A percentile compares a stretch with the other conserved stretches of the same genome.
These are phyloP conservation scores for Potamilus streckersoni DNA, from an alignment of 1,140 invertebrate genomes.

Conservation along the genomic window DNA sequence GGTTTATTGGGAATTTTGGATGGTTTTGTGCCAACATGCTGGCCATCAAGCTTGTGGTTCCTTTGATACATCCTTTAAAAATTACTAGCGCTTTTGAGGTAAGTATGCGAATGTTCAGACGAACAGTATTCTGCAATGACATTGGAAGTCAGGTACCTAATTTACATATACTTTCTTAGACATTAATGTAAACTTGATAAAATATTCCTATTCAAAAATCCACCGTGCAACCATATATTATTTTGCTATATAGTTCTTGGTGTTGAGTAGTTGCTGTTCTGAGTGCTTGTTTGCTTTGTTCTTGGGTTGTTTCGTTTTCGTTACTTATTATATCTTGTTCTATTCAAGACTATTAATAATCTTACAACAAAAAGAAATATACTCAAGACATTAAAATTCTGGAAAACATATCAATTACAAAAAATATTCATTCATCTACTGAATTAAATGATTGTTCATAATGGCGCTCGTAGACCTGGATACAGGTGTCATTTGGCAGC, in stretches of 20 bases:
- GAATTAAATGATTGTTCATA: no score
- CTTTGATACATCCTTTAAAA: constrained; percentile 62
- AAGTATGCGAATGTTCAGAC: constrained; percentile 1
- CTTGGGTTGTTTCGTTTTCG: no score
- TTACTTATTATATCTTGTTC: no score
- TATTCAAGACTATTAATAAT: no score
- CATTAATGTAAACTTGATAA: background rate
- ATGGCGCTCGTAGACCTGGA: no score
- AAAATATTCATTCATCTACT: no score
- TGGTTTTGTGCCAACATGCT: constrained; percentile 52
- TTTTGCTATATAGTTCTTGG: background rate
- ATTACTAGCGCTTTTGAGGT: constrained; percentile 68
- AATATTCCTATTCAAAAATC: background rate
- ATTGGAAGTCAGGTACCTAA: constrained; percentile 9
- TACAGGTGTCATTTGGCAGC: no score
- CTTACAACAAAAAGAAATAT: no score
- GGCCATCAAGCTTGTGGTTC: constrained; percentile 55
- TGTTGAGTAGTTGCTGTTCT: background rate
- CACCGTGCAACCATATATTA: background rate
- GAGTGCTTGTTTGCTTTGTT: no score
- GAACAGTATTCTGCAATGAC: background rate
- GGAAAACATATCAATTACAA: no score
- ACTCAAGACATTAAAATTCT: no score
- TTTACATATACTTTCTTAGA: background rate
- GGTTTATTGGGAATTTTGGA: constrained; percentile 34